phyloP scores from a whole-genome alignment of 2,888 invertebrate species.

The Cephus spinipes region DNA sequence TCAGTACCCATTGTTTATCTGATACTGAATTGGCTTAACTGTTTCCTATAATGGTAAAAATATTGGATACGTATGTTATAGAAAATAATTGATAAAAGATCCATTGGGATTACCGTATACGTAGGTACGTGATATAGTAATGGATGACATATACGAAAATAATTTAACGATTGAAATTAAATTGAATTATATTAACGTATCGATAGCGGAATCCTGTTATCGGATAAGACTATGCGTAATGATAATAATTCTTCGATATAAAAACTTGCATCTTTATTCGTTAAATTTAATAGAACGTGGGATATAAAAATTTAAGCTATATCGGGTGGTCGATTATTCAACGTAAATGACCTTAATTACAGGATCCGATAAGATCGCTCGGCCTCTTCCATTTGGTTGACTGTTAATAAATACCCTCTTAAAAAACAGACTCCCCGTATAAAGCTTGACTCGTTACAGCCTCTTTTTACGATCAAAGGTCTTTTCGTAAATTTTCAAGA shows the following conservation, averaged over 20 bases:
- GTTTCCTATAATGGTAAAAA: too few relatives aligned
- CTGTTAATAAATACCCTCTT: not conserved
- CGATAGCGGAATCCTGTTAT: not conserved
- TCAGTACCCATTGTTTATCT: too few relatives aligned
- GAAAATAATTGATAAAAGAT: not conserved
- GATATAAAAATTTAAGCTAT: not conserved
- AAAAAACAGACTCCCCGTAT: not conserved
- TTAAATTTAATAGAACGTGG: not conserved
- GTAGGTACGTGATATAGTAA: not conserved
- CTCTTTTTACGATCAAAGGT: conserved; percentile 19
- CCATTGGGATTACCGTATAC: not conserved
- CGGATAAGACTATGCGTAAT: not conserved
- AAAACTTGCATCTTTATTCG: not conserved
- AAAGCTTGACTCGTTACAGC: conserved; percentile 23
- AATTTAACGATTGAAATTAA: not conserved
- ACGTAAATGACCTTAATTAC: not conserved
- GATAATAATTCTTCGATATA: not conserved
- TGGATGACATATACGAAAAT: not conserved
- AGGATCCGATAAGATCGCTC: not conserved
- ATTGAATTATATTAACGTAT: not conserved
- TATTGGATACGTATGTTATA: too few relatives aligned
- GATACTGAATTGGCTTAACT: too few relatives aligned
- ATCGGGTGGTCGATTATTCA: not conserved
- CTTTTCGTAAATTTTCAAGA: conserved; percentile 21
- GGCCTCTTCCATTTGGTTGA: not conserved